Evolutionary conservation across 1,140 invertebrate genomes (phyloP), one percentile per base, ranked within the genome.

Genomic region (Theocolax elegans): DNA sequence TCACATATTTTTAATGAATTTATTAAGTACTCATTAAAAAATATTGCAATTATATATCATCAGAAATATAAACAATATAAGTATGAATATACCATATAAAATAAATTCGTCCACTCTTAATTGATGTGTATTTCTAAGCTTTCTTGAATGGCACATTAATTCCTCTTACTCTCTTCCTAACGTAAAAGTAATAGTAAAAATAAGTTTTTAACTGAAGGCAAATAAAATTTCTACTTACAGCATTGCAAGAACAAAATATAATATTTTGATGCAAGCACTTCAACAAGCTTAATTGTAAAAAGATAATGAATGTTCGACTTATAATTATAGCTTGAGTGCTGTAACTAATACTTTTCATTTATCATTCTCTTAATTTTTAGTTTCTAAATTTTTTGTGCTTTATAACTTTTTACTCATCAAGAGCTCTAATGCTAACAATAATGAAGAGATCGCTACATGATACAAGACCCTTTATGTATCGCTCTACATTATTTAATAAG

Each of bases 31-130:
- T 63, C 13, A 21, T 62, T 63, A 29, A 51, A 54, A n/a, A 54
- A 42, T 40, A 59, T 48, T 56, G 42, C 63, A 71, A 63, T 56
- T 21, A 38, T 64, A 19, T 54, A 66, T 6, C 40, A 44, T 21
- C 19, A 59, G 42, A 38, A 15, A 27, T 58, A 51, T 13, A 62
- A 53, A 54, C 10, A 63, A 54, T 62, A 1, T 63, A 35, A 68
- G 10, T 68, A 42, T 60, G 13, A 53, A 35, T 65, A 65, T 29
- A 64, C 66, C 13, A 12, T 59, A 53, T 40, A 65, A 56, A 48
- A 67, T 44, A 71, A 68, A 54, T 51, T 64, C 19, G 31, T 70
- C 64, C 72, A 76, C 69, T 78, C 72, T 77, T 74, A 67, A 59
- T 38, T 29, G 13, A 59, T 60, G 1, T 62, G 49, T 40, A 53